Conservation (phyloP, 2,797 vertebrate genomes). For the Rhabdophis nuchalis region DNA sequence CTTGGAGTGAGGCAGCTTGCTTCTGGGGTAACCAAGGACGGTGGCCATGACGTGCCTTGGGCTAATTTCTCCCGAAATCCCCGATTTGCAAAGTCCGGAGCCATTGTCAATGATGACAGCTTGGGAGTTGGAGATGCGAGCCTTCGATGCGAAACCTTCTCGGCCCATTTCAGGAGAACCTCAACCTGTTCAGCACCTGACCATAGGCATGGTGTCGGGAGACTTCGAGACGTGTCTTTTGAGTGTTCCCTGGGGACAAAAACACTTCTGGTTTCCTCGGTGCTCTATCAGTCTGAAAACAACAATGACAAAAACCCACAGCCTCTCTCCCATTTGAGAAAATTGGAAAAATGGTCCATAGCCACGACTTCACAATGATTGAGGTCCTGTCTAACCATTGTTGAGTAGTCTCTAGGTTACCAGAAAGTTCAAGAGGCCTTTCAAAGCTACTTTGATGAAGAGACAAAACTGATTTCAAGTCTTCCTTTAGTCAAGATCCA, state of each 20-base stretch:
- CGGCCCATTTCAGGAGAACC: background rate
- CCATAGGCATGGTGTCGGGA: no score
- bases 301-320: background rate
- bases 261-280: background rate
- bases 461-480: background rate
- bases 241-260: no score
- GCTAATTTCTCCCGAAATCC: constrained; percentile 62
- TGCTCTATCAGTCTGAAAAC: no score
- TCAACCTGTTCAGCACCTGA: background rate
- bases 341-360: background rate
- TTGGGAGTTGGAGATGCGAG: background rate
- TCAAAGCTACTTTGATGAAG: background rate
- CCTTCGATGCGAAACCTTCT: background rate
- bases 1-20: background rate
- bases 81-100: constrained; percentile 62
- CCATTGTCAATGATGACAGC: constrained; percentile 68
- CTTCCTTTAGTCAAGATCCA: background rate
- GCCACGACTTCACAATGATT: constrained; percentile 1
- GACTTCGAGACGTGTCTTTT: background rate
- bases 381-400: background rate
- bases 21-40: constrained; percentile 41
- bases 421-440: background rate
- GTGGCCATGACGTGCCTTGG: constrained; percentile 52
- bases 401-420: constrained; percentile 2
- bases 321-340: background rate